A percentile compares a stretch with the other conserved stretches of the same genome.
Evolutionary conservation across 2,113 vertebrate species (phyloP).

Genomic region (Clarias magur): DNA sequence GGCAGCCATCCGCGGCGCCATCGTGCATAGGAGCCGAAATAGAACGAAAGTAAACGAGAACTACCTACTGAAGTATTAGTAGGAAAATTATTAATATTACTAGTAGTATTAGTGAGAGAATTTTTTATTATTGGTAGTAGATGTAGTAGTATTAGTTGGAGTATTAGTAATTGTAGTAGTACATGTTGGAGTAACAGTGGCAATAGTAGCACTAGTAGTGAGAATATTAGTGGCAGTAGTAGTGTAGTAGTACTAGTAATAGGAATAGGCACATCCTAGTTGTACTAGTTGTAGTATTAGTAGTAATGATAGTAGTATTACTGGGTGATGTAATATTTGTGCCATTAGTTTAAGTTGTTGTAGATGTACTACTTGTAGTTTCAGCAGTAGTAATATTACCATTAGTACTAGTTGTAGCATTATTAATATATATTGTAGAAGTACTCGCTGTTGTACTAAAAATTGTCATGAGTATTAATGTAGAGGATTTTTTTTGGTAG

Average conservation of each 20-base stretch:
- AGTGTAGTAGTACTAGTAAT: neutral
- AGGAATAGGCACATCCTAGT: too few species aligned
- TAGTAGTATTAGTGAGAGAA: too few species aligned
- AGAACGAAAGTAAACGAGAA: too few species aligned
- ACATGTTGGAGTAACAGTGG: neutral
- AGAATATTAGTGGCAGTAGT: neutral
- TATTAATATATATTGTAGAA: neutral
- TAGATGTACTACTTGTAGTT: neutral
- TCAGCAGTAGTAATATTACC: neutral
- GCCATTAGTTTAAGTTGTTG: neutral
- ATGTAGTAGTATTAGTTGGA: neutral
- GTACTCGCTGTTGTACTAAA: neutral
- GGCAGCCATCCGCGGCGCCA: too few species aligned
- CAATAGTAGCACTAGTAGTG: neutral
- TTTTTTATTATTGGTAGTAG: neutral
- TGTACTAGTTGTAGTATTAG: neutral
- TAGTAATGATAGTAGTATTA: neutral
- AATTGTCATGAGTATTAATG: too few species aligned
- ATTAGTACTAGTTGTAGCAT: neutral
- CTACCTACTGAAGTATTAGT: too few species aligned
- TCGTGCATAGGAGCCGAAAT: too few species aligned
- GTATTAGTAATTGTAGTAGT: neutral
- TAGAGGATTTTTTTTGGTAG: too few species aligned
- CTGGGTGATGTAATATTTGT: neutral
- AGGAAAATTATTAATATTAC: too few species aligned